Base-by-base conservation (phyloP, 2,113 vertebrate genomes). In the Chlamydotis undulata region DNA sequence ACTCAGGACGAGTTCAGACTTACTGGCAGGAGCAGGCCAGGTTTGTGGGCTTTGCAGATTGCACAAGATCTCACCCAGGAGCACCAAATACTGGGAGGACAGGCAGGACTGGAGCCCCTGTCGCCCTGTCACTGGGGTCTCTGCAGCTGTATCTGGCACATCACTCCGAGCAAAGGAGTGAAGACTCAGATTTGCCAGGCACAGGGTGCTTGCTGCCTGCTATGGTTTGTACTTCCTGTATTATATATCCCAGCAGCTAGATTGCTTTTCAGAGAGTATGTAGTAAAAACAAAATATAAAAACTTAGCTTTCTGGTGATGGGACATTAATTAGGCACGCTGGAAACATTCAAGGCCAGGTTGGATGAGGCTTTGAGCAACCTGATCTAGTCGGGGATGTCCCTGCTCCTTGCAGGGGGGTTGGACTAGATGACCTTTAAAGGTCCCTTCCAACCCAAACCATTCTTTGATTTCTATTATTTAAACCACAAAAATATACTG, bases 31-130 rank as follows among this genome's bases (percentile, higher is more conserved):
- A 35, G 23, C 8, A 37, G 50, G 39, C 22, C 28, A 64, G 55
- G 31, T 5, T 22, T 35, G 15, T 9, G 49, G 47, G 31, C 52
- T 90, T 65, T 60, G 50, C 1, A 2, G 11, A 16, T 49, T 23
- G 70, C 29, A 33, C 10, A 23, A 61, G 23, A 33, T 52, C 21
- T 43, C 56, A 57, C 6, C 12, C 11, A 50, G 64, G 31, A 74
- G n/a, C 35, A 57, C 29, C 19, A 69, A 56, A 47, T 11, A 6
- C 15, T 7, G 18, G 26, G 57, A 76, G 12, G 39, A 50, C 1
- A 1, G 28, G 18, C 33, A n/a, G 28, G 55, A 50, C 69, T 37
- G 8, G 28, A 57, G 26, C 28, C 35, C 0, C 0, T 23, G 28
- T 74, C 39, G 45, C 50, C 3, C 5, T 2, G 9, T 29, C 41